Conservation (phyloP, 2,888 invertebrate species). For the Drymonia ruficornis region DNA sequence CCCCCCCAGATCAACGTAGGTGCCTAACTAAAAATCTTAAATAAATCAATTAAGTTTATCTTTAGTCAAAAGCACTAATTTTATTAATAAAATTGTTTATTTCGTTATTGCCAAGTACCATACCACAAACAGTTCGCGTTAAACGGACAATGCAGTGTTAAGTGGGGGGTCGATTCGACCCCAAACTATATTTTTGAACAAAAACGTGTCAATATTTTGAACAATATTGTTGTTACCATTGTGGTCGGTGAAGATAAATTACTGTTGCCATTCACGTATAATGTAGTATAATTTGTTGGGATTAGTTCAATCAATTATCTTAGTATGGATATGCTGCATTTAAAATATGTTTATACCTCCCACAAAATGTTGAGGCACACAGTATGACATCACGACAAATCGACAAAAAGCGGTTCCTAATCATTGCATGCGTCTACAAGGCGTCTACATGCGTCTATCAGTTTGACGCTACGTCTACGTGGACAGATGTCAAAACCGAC, state of each 20-base stretch:
- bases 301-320: constrained; percentile 48
- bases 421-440: too few relatives aligned
- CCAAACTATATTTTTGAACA: constrained; percentile 58
- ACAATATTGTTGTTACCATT: constrained; percentile 78
- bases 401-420: too few relatives aligned
- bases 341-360: not conserved
- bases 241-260: constrained; percentile 80
- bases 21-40: too few relatives aligned
- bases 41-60: not conserved
- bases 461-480: too few relatives aligned
- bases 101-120: constrained; percentile 17
- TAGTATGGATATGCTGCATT: constrained; percentile 50
- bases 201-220: constrained; percentile 83
- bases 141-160: constrained; percentile 68
- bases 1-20: too few relatives aligned
- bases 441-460: too few relatives aligned
- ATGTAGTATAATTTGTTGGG: constrained; percentile 77
- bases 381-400: not conserved
- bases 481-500: too few relatives aligned
- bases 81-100: too few relatives aligned
- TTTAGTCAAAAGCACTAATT: too few relatives aligned
- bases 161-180: constrained; percentile 72
- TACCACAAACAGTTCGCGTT: constrained; percentile 45
- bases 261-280: constrained; percentile 63
- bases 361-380: not conserved